Conservation (phyloP, 2,797 vertebrate species). For the Girardinus metallicus region DNA sequence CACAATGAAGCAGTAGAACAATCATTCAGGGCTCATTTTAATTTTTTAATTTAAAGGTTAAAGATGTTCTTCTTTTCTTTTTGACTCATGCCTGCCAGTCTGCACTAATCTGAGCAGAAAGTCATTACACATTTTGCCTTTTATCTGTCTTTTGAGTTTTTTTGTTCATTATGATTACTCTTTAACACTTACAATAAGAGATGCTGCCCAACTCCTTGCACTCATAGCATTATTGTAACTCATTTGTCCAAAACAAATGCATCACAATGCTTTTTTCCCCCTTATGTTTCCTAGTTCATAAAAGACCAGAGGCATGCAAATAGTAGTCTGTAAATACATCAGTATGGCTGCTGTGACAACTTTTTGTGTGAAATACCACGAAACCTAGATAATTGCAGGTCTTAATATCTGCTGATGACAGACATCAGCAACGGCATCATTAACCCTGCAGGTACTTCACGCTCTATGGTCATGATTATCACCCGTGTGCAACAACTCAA, state of each 20-base stretch:
- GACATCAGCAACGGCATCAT: conserved; percentile 21
- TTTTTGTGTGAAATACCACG: conserved; percentile 10
- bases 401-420: conserved; percentile 33
- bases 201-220: background rate
- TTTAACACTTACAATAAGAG: background rate
- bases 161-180: background rate
- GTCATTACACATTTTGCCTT: no score
- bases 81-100: background rate
- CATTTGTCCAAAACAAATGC: background rate
- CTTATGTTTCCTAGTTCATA: background rate
- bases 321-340: conserved; percentile 6
- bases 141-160: background rate
- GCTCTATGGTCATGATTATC: conserved; percentile 40
- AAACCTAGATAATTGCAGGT: conserved; percentile 24
- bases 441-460: conserved; percentile 35
- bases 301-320: conserved; percentile 1
- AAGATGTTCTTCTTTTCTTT: background rate
- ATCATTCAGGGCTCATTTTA: no score
- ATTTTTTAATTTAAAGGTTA: no score
- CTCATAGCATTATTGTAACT: background rate
- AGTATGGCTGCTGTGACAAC: conserved; percentile 16
- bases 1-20: no score
- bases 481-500: background rate
- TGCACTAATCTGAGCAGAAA: background rate
- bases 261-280: background rate